These are phyloP conservation scores for Coelopa pilipes DNA, from an alignment of 2,888 invertebrate species.

Conservation along the genomic window DNA sequence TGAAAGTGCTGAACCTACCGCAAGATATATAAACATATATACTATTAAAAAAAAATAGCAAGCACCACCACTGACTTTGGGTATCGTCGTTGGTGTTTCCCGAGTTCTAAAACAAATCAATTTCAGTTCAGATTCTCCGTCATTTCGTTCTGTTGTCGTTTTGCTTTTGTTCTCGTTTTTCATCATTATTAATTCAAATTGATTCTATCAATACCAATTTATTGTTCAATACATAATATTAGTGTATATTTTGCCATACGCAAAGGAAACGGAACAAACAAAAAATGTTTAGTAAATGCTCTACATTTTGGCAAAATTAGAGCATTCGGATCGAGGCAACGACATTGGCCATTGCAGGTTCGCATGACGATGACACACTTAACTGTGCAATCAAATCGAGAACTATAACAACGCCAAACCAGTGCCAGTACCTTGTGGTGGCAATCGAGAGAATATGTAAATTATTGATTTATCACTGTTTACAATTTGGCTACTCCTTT, in stretches of 20 bases:
- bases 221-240: not conserved
- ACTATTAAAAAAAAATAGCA: slow-evolving; percentile 5
- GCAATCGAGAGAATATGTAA: slow-evolving; percentile 34
- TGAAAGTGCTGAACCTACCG: not conserved
- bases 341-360: not conserved
- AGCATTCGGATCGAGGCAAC: not conserved
- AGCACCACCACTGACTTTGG: not conserved
- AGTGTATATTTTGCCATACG: not conserved
- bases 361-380: slow-evolving; percentile 52
- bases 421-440: no score
- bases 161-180: slow-evolving; percentile 7
- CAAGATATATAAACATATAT: slow-evolving; percentile 6
- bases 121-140: slow-evolving; percentile 19
- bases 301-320: not conserved
- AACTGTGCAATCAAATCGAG: slow-evolving; percentile 27
- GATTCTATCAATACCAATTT: not conserved
- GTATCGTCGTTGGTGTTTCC: not conserved
- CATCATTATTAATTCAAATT: slow-evolving; percentile 1
- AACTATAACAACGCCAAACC: slow-evolving; percentile 11
- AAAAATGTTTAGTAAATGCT: not conserved
- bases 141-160: not conserved
- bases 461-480: slow-evolving; percentile 38
- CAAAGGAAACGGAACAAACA: not conserved
- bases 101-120: slow-evolving; percentile 13
- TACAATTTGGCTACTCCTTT: no score